Conservation (phyloP, 2,797 vertebrate genomes). For the Helarctos malayanus region DNA sequence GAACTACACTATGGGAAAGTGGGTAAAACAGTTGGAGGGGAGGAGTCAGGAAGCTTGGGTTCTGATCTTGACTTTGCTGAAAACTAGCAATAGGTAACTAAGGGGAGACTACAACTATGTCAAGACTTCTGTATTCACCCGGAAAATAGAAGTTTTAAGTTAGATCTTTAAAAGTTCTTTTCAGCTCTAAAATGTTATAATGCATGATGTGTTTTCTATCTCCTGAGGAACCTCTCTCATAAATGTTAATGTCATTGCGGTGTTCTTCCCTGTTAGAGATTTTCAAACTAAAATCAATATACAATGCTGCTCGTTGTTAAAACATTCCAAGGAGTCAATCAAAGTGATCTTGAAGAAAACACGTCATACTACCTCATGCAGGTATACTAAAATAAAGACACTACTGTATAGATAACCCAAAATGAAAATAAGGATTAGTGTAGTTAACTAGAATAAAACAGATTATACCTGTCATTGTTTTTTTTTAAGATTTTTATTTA, state of each 20-base stretch:
- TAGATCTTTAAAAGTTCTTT: conserved; percentile 46
- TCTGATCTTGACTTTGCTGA: conserved; percentile 8
- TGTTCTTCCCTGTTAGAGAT: not conserved
- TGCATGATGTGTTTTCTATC: not conserved
- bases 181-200: not conserved
- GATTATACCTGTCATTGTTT: not conserved
- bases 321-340: conserved; percentile 41
- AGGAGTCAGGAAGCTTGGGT: not conserved
- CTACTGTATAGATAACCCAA: not conserved
- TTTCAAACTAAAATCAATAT: conserved; percentile 48
- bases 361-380: not conserved
- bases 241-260: conserved; percentile 23
- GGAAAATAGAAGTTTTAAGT: not conserved
- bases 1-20: not conserved
- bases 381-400: not conserved
- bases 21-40: not conserved
- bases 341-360: conserved; percentile 65
- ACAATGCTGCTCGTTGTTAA: not conserved
- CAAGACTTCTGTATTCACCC: not conserved
- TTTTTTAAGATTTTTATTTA: too few species aligned
- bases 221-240: conserved; percentile 5
- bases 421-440: conserved; percentile 11
- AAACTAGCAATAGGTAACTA: not conserved
- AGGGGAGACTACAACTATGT: not conserved
- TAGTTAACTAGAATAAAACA: conserved; percentile 12